Conservation (phyloP, 2,113 vertebrate species). For the Leiothrix lutea region DNA sequence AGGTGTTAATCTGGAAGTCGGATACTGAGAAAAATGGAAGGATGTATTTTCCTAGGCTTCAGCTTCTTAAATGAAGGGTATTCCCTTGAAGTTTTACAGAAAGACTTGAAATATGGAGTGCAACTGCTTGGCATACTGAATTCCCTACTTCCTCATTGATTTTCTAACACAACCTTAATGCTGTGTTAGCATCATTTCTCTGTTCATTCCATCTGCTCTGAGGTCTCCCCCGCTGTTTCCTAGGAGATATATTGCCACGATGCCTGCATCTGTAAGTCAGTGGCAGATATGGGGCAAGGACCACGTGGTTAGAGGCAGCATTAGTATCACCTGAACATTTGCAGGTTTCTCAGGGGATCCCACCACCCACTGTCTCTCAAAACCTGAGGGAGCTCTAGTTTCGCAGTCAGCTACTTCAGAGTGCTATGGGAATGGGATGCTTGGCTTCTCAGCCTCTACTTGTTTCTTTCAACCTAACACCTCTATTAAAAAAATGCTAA, state of each 20-base stretch:
- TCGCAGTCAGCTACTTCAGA: neutral
- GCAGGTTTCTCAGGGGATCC: slow-evolving; percentile 5
- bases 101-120: neutral
- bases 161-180: slow-evolving; percentile 48
- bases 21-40: neutral
- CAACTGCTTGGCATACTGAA: neutral
- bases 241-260: slow-evolving; percentile 20
- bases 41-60: neutral
- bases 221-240: slow-evolving; percentile 52
- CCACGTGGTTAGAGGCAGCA: neutral
- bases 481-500: neutral
- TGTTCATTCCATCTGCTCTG: slow-evolving; percentile 39
- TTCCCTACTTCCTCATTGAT: slow-evolving; percentile 30
- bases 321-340: slow-evolving; percentile 17
- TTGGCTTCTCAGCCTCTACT: neutral
- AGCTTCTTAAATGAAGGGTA: neutral
- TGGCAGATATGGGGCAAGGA: slow-evolving; percentile 40
- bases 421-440: neutral
- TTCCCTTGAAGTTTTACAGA: neutral
- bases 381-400: neutral
- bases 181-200: slow-evolving; percentile 49
- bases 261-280: slow-evolving; percentile 35
- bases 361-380: neutral
- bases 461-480: neutral
- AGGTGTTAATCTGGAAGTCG: neutral